These are phyloP conservation scores for Anoura caudifer DNA, from an alignment of 2,113 vertebrate genomes.

Conservation along the genomic window DNA sequence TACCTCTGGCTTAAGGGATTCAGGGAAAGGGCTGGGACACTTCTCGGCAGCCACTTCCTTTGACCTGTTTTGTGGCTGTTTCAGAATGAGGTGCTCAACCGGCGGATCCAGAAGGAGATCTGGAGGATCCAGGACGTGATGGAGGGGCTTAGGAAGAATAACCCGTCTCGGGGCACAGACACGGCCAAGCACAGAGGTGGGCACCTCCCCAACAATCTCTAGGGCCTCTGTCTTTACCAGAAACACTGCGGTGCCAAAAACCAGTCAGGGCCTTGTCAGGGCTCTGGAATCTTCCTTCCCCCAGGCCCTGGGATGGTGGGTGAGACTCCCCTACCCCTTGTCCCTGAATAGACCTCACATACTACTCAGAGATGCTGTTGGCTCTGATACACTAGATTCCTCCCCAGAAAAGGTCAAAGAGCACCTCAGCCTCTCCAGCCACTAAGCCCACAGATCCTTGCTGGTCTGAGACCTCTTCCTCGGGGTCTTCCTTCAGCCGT, in stretches of 20 bases:
- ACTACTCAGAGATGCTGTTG: not conserved
- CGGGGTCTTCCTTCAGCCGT: not conserved
- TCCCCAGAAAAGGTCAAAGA: not conserved
- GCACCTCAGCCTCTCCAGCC: not conserved
- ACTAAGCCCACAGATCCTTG: too few relatives aligned
- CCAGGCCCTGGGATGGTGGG: not conserved
- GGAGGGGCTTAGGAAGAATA: conserved; percentile 95
- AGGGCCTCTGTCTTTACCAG: not conserved
- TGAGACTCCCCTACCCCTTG: not conserved
- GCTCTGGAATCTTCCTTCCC: not conserved
- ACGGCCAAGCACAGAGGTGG: conserved; percentile 94
- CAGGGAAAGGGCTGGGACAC: not conserved
- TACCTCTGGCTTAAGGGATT: not conserved
- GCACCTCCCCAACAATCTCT: not conserved
- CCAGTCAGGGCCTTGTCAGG: not conserved
- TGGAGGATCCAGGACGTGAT: conserved; percentile 97
- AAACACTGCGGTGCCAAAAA: not conserved
- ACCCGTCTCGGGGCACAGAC: conserved; percentile 91
- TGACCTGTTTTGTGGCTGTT: not conserved
- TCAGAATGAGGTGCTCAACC: conserved; percentile 90
- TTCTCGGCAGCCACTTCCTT: rapidly evolving
- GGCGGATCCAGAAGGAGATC: conserved; percentile 97
- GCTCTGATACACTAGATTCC: not conserved
- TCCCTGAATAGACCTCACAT: not conserved
- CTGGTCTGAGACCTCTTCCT: not conserved